Base-by-base conservation (phyloP, 1,140 invertebrate genomes). In the Platyura marginata region DNA sequence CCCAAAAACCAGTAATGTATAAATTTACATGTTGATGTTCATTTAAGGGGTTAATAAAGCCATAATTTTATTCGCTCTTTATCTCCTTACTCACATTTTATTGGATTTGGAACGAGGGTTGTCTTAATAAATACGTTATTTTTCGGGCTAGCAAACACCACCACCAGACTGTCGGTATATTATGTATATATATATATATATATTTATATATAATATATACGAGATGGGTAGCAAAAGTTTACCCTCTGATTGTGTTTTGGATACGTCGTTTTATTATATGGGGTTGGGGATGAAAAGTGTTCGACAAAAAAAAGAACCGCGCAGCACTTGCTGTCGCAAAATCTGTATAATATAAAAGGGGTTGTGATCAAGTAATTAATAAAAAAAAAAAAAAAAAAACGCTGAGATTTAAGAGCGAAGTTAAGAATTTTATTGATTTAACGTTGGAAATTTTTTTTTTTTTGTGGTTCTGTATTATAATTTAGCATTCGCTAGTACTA, bases 11-110 rank as follows among this genome's bases (percentile, higher is more conserved):
- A 3, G 36, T 38, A 38, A 38, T 38, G 36, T 38, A 18, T 5
- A 38, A 38, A 38, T 38, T 38, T 38, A 18, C 36, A 38, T 38
- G 5, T 18, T 38, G 36, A 38, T 38, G 36, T 38, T 38, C 36
- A 38, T 38, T 38, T 38, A 38, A 38, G 36, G 36, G 36, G 36
- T 38, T 38, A n/a, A 18, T 38, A 38, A 38, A 38, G 36, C 36
- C 36, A 38, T 38, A 38, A 38, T 38, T 38, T 38, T 38, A 38
- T 38, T 38, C 18, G 36, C 18, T n/a, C 18, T 38, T 38, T 38
- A 38, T 38, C 36, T 38, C 36, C 19, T 38, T 38, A 18, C 36
- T 38, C 18, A 18, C 16, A 38, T 38, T 38, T 38, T 38, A 38
- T 38, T 38, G 36, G 36, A 38, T 38, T 38, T 38, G 36, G 16